These are phyloP conservation scores for Drosophila repletoides DNA, from an alignment of 1,140 invertebrate genomes.

Conservation along the genomic window DNA sequence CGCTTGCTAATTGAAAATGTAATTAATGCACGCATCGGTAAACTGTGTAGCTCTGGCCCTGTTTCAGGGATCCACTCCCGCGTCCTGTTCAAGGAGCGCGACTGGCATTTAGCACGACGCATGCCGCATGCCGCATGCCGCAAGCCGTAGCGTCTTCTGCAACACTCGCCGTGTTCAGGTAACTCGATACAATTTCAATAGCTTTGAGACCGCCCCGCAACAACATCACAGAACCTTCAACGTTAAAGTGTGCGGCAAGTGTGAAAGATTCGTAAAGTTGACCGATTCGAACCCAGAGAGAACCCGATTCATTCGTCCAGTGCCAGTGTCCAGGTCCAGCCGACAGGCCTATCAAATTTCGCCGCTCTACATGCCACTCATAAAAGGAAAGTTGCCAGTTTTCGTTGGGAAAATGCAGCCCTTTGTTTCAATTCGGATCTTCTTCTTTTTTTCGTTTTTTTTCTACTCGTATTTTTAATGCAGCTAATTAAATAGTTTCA, in stretches of 20 bases:
- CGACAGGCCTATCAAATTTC: constrained; percentile 70
- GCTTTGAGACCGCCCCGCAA: constrained; percentile 33
- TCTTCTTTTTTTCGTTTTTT: constrained; percentile 7
- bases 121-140: constrained; percentile 37
- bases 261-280: constrained; percentile 68
- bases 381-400: constrained; percentile 58
- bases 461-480: constrained; percentile 38
- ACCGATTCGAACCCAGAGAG: constrained; percentile 31
- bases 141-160: constrained; percentile 27
- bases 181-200: constrained; percentile 72
- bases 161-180: constrained; percentile 55
- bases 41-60: not conserved
- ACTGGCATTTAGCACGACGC: constrained; percentile 55
- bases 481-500: constrained; percentile 73
- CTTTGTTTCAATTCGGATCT: constrained; percentile 25
- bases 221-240: constrained; percentile 13
- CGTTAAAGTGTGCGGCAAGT: constrained; percentile 74
- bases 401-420: constrained; percentile 35
- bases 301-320: not conserved
- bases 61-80: constrained; percentile 8
- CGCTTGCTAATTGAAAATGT: constrained; percentile 78
- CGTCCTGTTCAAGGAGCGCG: constrained; percentile 42
- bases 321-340: constrained; percentile 4
- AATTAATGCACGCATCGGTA: constrained; percentile 76
- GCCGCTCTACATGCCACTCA: constrained; percentile 5